Conservation (phyloP, 2,797 vertebrate species). For the Hydrolagus colliei region DNA sequence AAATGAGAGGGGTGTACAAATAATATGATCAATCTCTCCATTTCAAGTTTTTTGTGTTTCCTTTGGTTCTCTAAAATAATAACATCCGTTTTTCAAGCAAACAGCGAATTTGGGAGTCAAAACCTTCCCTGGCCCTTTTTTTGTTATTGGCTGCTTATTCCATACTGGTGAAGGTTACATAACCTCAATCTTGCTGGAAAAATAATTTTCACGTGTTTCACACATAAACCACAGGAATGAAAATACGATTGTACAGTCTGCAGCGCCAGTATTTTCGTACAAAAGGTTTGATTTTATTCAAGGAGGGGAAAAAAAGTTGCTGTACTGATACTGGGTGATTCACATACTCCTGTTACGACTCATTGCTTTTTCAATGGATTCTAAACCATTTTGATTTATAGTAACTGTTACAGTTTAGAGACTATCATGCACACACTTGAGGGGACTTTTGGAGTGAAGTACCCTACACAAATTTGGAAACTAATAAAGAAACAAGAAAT, state of each 20-base stretch:
- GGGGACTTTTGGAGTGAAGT: neutral
- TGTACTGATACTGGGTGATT: neutral
- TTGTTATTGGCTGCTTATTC: constrained; percentile 21
- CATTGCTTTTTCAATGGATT: neutral
- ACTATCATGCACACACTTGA: too few relatives aligned
- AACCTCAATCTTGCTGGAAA: constrained; percentile 12
- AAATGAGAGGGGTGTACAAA: too few relatives aligned
- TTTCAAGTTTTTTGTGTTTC: too few relatives aligned
- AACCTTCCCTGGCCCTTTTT: constrained; percentile 39
- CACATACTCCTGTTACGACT: neutral
- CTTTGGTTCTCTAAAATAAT: too few relatives aligned
- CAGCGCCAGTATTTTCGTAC: neutral
- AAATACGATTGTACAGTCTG: neutral
- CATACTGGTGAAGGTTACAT: constrained; percentile 5
- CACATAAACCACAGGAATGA: neutral
- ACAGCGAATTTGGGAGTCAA: constrained; percentile 12
- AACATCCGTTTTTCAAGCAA: too few relatives aligned
- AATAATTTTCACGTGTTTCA: constrained; percentile 1
- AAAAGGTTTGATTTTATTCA: neutral
- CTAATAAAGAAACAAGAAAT: constrained; percentile 7
- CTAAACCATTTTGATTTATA: neutral
- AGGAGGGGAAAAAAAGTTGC: too few relatives aligned
- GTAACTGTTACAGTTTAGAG: too few relatives aligned
- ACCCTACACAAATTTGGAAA: neutral
- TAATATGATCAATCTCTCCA: too few relatives aligned